Evolutionary conservation across 1,140 invertebrate genomes (phyloP).

Genomic region (Hylyphantes graminicola): DNA sequence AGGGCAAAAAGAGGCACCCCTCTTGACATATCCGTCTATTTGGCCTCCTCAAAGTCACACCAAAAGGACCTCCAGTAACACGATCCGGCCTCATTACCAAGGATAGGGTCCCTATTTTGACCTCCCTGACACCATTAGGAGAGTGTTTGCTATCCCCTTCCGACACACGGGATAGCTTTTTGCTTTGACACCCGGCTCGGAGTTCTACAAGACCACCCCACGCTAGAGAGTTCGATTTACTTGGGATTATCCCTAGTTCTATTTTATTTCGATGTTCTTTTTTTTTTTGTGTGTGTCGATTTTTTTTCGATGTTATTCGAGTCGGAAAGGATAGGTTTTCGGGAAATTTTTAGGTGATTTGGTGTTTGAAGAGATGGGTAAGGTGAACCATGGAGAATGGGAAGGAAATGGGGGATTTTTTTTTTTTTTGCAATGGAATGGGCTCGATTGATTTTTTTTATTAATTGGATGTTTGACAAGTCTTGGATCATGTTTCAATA

Average conservation of each 20-base stretch:
- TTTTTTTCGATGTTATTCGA: too few species aligned
- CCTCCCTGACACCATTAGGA: slow-evolving; percentile 45
- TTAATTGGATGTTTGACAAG: too few species aligned
- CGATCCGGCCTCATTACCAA: slow-evolving; percentile 47
- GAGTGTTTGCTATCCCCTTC: slow-evolving; percentile 46
- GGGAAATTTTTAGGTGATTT: too few species aligned
- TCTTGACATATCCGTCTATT: slow-evolving; percentile 4
- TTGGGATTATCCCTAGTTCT: not conserved
- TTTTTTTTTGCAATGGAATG: too few species aligned
- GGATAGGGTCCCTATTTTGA: slow-evolving; percentile 29
- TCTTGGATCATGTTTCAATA: too few species aligned
- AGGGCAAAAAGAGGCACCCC: too few species aligned
- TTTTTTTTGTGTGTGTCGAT: not conserved
- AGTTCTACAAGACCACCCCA: not conserved
- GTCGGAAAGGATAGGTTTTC: too few species aligned
- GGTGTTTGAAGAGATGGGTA: too few species aligned
- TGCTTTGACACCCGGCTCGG: slow-evolving; percentile 19
- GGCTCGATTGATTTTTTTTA: too few species aligned
- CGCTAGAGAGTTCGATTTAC: not conserved
- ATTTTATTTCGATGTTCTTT: not conserved
- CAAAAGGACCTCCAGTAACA: slow-evolving; percentile 3
- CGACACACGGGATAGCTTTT: not conserved
- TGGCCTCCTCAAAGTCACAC: not conserved
- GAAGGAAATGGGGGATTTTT: too few species aligned
- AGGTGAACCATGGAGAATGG: too few species aligned